Conservation (phyloP, 2,888 invertebrate genomes). For the Amiota communis region DNA sequence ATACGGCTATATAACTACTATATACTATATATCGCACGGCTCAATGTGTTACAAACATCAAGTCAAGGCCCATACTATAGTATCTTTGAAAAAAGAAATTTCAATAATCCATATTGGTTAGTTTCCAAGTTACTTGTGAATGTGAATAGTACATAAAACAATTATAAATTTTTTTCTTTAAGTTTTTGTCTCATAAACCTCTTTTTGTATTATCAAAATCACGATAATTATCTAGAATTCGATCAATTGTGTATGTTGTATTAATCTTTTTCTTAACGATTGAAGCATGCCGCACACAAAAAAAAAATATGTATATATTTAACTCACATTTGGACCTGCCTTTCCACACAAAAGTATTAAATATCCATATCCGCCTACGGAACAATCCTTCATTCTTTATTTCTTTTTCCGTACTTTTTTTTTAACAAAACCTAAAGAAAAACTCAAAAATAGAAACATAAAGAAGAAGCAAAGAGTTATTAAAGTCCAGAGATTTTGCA, state of each 20-base stretch:
- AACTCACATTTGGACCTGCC: constrained; percentile 54
- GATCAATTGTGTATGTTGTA: constrained; percentile 9
- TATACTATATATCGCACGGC: too few species aligned
- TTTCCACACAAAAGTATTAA: constrained; percentile 55
- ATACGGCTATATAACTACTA: too few species aligned
- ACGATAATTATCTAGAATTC: constrained; percentile 44
- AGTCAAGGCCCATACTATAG: too few species aligned
- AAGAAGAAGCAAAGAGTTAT: constrained; percentile 53
- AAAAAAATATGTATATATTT: constrained; percentile 41
- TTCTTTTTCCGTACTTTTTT: constrained; percentile 41
- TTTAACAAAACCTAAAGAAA: constrained; percentile 39
- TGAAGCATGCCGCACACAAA: constrained; percentile 44
- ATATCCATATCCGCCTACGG: constrained; percentile 63
- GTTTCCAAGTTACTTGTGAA: too few species aligned
- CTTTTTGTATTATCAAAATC: constrained; percentile 16
- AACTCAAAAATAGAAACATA: background rate
- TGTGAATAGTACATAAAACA: background rate
- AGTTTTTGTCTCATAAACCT: constrained; percentile 7
- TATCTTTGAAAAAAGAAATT: too few species aligned
- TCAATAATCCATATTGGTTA: too few species aligned
- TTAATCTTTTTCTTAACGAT: constrained; percentile 33
- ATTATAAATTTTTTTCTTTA: background rate
- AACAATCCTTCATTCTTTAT: constrained; percentile 48
- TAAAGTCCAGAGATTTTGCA: constrained; percentile 44
- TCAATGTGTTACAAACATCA: too few species aligned